phyloP scores from a whole-genome alignment of 2,797 vertebrate genomes.

The Enoplosus armatus region DNA sequence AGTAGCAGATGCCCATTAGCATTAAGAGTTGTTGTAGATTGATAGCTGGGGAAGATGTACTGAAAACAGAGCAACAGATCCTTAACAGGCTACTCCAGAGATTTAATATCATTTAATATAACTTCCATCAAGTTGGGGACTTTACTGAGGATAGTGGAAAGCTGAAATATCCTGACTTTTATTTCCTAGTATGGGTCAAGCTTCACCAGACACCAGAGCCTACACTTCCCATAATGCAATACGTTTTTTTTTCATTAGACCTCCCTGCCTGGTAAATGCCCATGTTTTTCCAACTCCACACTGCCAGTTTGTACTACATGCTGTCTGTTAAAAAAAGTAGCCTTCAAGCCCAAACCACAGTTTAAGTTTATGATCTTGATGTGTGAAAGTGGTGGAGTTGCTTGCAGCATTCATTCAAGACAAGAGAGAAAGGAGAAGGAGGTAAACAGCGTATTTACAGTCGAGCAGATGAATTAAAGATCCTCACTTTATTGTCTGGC shows the following conservation, averaged over 20 bases:
- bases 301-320: background rate
- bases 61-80: conserved; percentile 6
- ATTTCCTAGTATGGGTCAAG: background rate
- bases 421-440: conserved; percentile 12
- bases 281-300: background rate
- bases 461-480: conserved; percentile 51
- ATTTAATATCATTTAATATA: no score
- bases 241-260: background rate
- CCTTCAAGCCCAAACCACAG: background rate
- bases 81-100: background rate
- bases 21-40: conserved; percentile 43
- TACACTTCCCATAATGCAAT: conserved; percentile 10
- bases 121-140: no score
- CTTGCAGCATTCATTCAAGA: conserved; percentile 22
- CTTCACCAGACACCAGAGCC: background rate
- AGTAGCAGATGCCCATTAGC: conserved; percentile 65
- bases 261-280: background rate
- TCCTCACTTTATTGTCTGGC: conserved; percentile 46
- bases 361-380: background rate
- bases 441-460: conserved; percentile 52
- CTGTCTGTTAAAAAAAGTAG: background rate
- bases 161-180: background rate
- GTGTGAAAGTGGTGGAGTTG: background rate
- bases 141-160: no score
- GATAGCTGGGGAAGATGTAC: conserved; percentile 25